Percentiles rank a stretch among this genome's conserved stretches.
Conservation (phyloP, 2,113 vertebrate genomes). For the Acrocephalus arundinaceus region DNA sequence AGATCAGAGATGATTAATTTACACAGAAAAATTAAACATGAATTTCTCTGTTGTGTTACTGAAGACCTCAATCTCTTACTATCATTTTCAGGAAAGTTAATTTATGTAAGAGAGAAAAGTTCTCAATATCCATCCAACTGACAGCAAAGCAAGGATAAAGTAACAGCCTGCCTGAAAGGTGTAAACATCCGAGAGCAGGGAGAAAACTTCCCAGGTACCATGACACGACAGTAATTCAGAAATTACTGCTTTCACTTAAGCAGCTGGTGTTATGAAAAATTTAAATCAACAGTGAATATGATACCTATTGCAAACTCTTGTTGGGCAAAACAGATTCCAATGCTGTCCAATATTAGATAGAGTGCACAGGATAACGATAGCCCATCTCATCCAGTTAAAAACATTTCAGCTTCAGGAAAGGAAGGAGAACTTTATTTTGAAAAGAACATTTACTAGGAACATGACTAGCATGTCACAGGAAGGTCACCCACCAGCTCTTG, state of each 20-base stretch:
- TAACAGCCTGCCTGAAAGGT: not conserved
- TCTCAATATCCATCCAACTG: not conserved
- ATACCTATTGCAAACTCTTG: not conserved
- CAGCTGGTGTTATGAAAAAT: not conserved
- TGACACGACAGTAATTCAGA: not conserved
- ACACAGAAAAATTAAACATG: not conserved
- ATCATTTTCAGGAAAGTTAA: not conserved
- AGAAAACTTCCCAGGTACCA: not conserved
- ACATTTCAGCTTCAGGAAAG: not conserved
- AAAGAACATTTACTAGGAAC: not conserved
- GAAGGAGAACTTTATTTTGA: not conserved
- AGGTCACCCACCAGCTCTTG: not conserved
- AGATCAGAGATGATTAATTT: not conserved
- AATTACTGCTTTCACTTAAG: not conserved
- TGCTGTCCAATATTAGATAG: not conserved
- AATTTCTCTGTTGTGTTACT: not conserved
- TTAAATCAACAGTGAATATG: not conserved
- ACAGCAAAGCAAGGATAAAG: not conserved
- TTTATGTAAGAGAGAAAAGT: not conserved
- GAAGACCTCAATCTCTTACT: not conserved
- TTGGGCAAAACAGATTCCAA: not conserved
- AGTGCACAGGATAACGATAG: accelerated
- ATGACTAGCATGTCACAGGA: not conserved
- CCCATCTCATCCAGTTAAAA: not conserved
- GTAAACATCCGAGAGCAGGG: not conserved